Evolutionary conservation across 2,888 invertebrate genomes (phyloP), one percentile per base, ranked within the genome.

Genomic region (Lasioglossum marginatum): DNA sequence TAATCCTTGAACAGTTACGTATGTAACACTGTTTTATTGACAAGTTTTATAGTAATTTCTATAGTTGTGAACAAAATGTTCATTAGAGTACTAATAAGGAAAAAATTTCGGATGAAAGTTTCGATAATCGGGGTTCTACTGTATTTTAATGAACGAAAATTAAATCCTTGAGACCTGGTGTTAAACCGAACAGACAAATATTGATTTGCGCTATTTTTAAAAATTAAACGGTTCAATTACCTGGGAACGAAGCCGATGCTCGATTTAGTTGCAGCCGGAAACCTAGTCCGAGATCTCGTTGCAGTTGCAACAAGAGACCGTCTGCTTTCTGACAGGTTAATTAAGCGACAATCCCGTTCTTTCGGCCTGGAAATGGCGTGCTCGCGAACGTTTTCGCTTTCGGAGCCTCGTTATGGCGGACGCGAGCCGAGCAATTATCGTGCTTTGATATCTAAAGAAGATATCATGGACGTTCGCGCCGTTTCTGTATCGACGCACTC

Each of bases 331-430:
- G 82, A 76, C 82, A 82, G 60, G 80, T 82, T 88, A 88, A 88
- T 88, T 86, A 88, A 88, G 43, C 73, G 48, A 70, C 60, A 78
- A 86, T 81, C 57, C 63, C 57, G 80, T 71, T 88, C 79, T 79
- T 88, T 82, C 66, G 88, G 43, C 57, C 48, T 88, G 82, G 78
- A 77, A 88, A 80, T 81, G 80, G 83, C 76, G 19, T 63, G 70
- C 31, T 63, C 73, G 63, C 40, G 37, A 60, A 57, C n/a, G 52
- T 60, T 77, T 88, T 43, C 60, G 2, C 57, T 57, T 37, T 37
- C 63, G 73, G 70, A 84, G 78, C 48, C 83, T 77, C 48, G 66
- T 82, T 82, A 77, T 34, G 34, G 31, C 37, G 37, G 43, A 68
- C 34, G 43, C 16, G 5, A 27, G 37, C 19, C n/a, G 60, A 78